A percentile compares a stretch with the other conserved stretches of the same genome.
Evolutionary conservation across 1,140 invertebrate genomes (phyloP).

Genomic region (Lucilia sericata): DNA sequence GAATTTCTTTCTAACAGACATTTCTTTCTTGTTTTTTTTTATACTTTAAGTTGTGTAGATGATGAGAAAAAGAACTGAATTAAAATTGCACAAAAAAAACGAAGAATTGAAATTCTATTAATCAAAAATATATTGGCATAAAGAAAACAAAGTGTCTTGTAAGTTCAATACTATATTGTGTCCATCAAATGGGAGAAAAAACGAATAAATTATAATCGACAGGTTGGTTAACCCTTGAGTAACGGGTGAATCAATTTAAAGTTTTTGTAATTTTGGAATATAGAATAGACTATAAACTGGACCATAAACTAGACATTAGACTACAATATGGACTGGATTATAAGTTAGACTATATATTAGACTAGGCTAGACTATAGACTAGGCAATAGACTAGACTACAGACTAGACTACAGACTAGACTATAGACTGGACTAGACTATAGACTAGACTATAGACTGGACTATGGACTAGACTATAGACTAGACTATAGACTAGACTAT

Average conservation of each 20-base stretch:
- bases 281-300: no score
- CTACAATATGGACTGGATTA: no score
- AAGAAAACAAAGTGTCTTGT: background rate
- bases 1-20: background rate
- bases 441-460: no score
- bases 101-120: background rate
- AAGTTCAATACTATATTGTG: slow-evolving; percentile 14
- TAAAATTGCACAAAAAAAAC: background rate
- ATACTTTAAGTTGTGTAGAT: background rate
- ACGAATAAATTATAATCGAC: background rate
- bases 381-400: no score
- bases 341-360: no score
- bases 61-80: background rate
- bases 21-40: background rate
- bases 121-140: background rate
- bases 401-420: no score
- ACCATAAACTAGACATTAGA: no score
- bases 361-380: no score
- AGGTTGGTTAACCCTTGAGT: background rate
- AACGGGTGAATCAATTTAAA: background rate
- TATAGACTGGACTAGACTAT: no score
- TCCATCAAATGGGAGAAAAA: background rate
- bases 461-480: no score
- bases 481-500: no score
- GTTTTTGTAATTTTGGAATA: no score